phyloP scores from a whole-genome alignment of 2,888 invertebrate species.

The Drosophila mimetica region DNA sequence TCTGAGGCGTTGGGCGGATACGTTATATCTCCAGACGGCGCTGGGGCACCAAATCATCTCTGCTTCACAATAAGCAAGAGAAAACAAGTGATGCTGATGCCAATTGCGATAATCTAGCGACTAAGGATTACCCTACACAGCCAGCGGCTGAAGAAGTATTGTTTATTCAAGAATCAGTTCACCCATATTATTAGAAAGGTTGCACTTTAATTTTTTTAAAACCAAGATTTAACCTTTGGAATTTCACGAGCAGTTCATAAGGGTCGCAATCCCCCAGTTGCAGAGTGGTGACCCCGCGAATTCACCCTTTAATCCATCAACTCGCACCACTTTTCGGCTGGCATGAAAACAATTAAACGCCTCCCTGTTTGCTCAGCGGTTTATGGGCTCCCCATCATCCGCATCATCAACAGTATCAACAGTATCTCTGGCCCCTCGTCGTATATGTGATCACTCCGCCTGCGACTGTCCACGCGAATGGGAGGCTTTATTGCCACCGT shows the following conservation, averaged over 20 bases:
- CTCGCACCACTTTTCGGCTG: background rate
- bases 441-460: constrained; percentile 39
- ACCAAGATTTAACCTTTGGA: background rate
- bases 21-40: constrained; percentile 51
- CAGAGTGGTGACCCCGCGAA: background rate
- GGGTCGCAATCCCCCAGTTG: background rate
- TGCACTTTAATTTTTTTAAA: background rate
- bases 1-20: constrained; percentile 21
- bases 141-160: background rate
- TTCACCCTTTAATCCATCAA: background rate
- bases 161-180: background rate
- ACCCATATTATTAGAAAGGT: background rate
- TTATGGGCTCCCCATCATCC: constrained; percentile 19
- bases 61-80: constrained; percentile 14
- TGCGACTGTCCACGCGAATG: constrained; percentile 46
- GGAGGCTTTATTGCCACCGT: constrained; percentile 32
- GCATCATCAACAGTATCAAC: constrained; percentile 4
- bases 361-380: constrained; percentile 14
- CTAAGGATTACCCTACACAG: constrained; percentile 18
- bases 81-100: constrained; percentile 19
- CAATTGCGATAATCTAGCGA: constrained; percentile 10
- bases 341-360: constrained; percentile 32
- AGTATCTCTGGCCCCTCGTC: constrained; percentile 17
- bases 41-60: constrained; percentile 44
- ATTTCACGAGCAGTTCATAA: background rate